phyloP scores from a whole-genome alignment of 2,113 vertebrate species.

The Passer domesticus region DNA sequence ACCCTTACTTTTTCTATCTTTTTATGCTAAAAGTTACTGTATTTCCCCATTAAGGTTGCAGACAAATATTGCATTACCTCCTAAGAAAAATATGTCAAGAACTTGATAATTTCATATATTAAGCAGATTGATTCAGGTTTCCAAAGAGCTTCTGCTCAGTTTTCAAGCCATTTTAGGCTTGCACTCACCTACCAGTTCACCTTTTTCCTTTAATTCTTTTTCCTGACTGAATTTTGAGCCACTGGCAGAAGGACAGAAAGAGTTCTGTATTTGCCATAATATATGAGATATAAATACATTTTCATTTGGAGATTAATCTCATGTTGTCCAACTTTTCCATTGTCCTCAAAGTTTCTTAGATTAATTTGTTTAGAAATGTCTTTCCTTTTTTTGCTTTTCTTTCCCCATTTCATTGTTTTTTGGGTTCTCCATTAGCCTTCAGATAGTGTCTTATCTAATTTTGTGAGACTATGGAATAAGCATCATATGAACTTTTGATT shows the following conservation, averaged over 20 bases:
- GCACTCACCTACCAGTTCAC: background rate
- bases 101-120: background rate
- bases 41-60: background rate
- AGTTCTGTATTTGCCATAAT: background rate
- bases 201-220: background rate
- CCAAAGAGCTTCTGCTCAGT: background rate
- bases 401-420: background rate
- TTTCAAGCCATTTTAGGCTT: background rate
- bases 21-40: background rate
- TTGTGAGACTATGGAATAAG: background rate
- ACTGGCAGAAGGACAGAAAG: background rate
- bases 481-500: background rate
- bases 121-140: background rate
- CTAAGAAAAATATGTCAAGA: background rate
- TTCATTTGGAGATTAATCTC: background rate
- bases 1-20: background rate
- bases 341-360: background rate
- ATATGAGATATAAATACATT: background rate
- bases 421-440: background rate
- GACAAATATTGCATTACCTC: background rate
- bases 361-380: background rate
- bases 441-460: background rate
- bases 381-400: background rate
- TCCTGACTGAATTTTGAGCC: background rate
- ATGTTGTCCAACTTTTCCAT: background rate